Base-by-base conservation (phyloP, 2,113 vertebrate species). In the Lontra canadensis region DNA sequence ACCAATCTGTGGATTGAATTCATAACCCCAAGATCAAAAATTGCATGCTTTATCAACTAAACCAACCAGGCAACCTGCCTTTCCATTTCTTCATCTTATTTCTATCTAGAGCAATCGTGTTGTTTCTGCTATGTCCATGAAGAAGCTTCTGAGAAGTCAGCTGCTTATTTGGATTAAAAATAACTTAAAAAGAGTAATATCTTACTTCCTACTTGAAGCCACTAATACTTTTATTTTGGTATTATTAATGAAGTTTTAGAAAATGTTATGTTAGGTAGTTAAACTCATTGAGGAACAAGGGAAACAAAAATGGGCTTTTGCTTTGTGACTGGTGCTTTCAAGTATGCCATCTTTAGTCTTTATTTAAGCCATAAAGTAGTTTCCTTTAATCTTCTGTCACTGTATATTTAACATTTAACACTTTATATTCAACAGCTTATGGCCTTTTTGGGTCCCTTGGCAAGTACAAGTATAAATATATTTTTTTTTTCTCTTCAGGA, bases 41-140 rank as follows among this genome's bases (percentile, higher is more conserved):
- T 31, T 76, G 42, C 42, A 10, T 76, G 14, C 14, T 76, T 14
- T 76, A 76, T 44, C 13, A 29, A 76, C 74, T 47, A 29, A 76
- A 26, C 26, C 26, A 47, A 3, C 25, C 42, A 47, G 73, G 73
- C 26, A 44, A 14, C 25, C 25, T 81, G 47, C 6, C 25, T 92
- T 87, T 93, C 26, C 8, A 85, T 93, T 93, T 89, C 34, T 92
- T 95, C 76, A 90, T 84, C 49, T 93, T 81, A 65, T 59, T 71
- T 85, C 18, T 29, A 78, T 7, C 12, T 9, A 88, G 34, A 95
- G 11, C 13, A 91, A 29, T 81, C 61, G 8, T 63, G 26, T 52
- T 91, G 15, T 88, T 83, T 93, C 39, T 93, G 31, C 6, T 91
- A 39, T 94, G 47, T 76, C n/a, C 34, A 55, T 34, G 44, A 88